Conservation (phyloP, 2,113 vertebrate species). For the Hirundichthys speculiger region DNA sequence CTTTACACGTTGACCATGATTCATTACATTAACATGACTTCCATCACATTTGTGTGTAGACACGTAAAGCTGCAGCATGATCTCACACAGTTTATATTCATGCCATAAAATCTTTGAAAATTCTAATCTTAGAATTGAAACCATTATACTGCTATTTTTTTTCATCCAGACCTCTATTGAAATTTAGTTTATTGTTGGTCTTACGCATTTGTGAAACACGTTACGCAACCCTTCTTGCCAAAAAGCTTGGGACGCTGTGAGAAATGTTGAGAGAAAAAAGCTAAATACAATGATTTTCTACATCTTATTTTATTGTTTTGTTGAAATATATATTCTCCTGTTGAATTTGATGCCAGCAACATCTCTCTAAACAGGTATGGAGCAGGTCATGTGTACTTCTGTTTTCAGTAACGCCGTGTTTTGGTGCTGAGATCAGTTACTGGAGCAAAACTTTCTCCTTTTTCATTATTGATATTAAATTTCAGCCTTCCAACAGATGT, state of each 20-base stretch:
- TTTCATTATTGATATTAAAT: too few relatives aligned
- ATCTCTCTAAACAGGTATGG: background rate
- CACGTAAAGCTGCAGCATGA: conserved; percentile 63
- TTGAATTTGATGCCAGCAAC: background rate
- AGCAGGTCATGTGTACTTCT: too few relatives aligned
- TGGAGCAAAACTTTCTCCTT: too few relatives aligned
- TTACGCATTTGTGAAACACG: conserved; percentile 63
- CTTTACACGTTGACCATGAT: conserved; percentile 26
- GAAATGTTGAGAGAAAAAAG: background rate
- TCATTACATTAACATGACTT: conserved; percentile 48
- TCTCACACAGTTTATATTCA: conserved; percentile 55
- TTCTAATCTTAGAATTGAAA: conserved; percentile 68
- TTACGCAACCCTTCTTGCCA: background rate
- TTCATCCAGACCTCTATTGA: conserved; percentile 68
- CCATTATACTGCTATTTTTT: conserved; percentile 89
- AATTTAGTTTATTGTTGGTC: conserved; percentile 70
- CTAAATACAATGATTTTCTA: background rate
- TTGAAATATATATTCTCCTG: background rate
- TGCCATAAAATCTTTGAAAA: conserved; percentile 65
- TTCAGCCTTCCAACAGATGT: too few relatives aligned
- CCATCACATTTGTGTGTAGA: conserved; percentile 35
- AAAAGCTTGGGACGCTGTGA: conserved; percentile 7
- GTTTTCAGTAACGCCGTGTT: background rate
- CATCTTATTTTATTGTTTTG: background rate
- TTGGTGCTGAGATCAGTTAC: too few relatives aligned